Evolutionary conservation across 1,140 invertebrate species (phyloP), one percentile per base, ranked within the genome.

Genomic region (Hirudo medicinalis): DNA sequence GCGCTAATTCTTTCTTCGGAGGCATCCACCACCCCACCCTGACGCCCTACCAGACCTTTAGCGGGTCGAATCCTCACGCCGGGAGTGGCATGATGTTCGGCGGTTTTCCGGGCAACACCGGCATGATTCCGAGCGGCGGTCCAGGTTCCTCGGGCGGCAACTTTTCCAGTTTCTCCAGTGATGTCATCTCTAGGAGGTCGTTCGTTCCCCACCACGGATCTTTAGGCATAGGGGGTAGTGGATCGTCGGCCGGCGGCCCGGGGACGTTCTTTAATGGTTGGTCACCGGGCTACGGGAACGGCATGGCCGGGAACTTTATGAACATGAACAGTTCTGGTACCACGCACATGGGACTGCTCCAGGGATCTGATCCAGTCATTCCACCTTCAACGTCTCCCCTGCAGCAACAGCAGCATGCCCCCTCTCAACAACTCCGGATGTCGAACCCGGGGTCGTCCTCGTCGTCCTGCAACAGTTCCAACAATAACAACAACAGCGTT

Each of bases 1-100:
- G 36, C 17, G 69, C 43, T 8, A 49, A 36, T 53, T 36, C 32
- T 4, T 70, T 70, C 49, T 70, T 70, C 49, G 69, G 69, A 49
- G 40, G n/a, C 22, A 20, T 54, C 3, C 69, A 53, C n/a, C 69
- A 25, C 43, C 69, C 69, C 1, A 22, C 2, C 54, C 69, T 25
- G 11, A 19, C 36, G 49, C 53, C 29, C 69, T 27, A 49, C 22
- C 29, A 22, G 29, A 32, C 57, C 9, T 25, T 53, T 25, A n/a
- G 69, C 69, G 9, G n/a, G 1, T 68, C 67, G 29, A 40, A 25
- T 29, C 32, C 17, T 9, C 40, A 36, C 43, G n/a, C 22, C 36
- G 22, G 43, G 43, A 29, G 67, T 20, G 36, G 67, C 0, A 53
- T 25, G 32, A 36, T 54, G 32, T 70, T 70, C 69, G 29, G 49